Evolutionary conservation across 2,888 invertebrate genomes (phyloP), one percentile per base, ranked within the genome.

Genomic region (Lochmaea capreae): DNA sequence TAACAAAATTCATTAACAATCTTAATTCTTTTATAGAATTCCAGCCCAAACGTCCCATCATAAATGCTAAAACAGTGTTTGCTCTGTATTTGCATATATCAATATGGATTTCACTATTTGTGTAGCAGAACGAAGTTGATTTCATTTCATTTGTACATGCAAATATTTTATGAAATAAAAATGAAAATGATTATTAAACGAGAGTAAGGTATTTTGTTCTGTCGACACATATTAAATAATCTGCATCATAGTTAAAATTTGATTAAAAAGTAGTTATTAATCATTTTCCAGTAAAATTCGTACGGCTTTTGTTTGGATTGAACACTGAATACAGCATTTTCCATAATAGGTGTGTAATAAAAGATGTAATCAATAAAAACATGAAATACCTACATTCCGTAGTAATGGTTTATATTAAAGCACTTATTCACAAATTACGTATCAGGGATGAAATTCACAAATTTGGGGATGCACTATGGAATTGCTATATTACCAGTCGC

Each of bases 161-260:
- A 2, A 3, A 33, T 8, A 8, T 33, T 54, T 8, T 18, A 54
- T 18, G 2, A 10, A 16, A 10, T 54, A 18, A 18, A 16, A 54
- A 18, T 52, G 16, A 18, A 18, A 54, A 54, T 52, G 6, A 65
- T 58, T 58, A 43, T 65, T 65, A 22, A 54, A 46, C 46, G 42
- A 33, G 43, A 63, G 42, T 16, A 42, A 69, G 52, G 54, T 18
- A 58, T 65, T 65, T 54, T 62, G 54, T 62, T 10, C 57, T 33
- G 63, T 54, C 58, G 10, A 65, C 58, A 58, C 57, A 58, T 65
- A 58, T 71, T 65, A 71, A 57, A 71, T 71, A 57, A 58, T 71
- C 65, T n/a, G 49, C 16, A 58, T 43, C 71, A 71, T 65, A 63
- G 59, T 65, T 46, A 58, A 71, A 71, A 71, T 71, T 68, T 71